Evolutionary conservation across 2,113 vertebrate species (phyloP), one percentile per base, ranked within the genome.

Genomic region (Hemicordylus capensis): DNA sequence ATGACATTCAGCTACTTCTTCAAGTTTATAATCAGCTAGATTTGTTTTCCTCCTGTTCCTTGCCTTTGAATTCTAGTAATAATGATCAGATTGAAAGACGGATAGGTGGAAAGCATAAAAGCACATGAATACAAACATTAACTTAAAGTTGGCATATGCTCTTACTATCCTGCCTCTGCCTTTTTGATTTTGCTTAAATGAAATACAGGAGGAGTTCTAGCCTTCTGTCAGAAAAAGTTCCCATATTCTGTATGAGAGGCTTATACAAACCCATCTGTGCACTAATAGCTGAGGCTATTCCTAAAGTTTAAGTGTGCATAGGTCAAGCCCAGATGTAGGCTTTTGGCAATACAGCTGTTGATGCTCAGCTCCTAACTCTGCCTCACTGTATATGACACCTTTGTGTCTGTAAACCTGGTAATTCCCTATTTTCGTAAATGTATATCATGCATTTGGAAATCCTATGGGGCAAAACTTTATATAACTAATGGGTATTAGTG

Each of bases 21-120:
- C 51, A 24, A 46, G 44, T 70, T 54, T 72, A 24, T 63, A 87
- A 84, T 15, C 81, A 85, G 82, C 3, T 79, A 42, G 51, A 73
- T 67, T 1, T 1, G 17, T 34, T 74, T 76, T 44, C 26, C 58
- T 44, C 39, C 31, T 67, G 31, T n/a, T 66, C 44, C 26, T 31
- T 69, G 37, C 39, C 31, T 66, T 84, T 56, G 73, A 54, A 80
- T 74, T 83, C 22, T 87, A 48, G n/a, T 81, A 48, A 34, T 39
- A 10, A 44, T 31, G 3, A 73, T 34, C 34, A 24, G 26, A 31
- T 42, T 42, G 37, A 61, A 39, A 73, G 67, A 58, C 58, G 37
- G 66, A 19, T 39, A 39, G 19, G 56, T 6, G 4, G 28, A 28
- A 24, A 31, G 34, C 26, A 59, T 59, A 61, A 46, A 58, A 73